Percentiles rank a stretch among this genome's conserved stretches.
phyloP scores from a whole-genome alignment of 2,797 vertebrate genomes.

The Pseudopleuronectes americanus region DNA sequence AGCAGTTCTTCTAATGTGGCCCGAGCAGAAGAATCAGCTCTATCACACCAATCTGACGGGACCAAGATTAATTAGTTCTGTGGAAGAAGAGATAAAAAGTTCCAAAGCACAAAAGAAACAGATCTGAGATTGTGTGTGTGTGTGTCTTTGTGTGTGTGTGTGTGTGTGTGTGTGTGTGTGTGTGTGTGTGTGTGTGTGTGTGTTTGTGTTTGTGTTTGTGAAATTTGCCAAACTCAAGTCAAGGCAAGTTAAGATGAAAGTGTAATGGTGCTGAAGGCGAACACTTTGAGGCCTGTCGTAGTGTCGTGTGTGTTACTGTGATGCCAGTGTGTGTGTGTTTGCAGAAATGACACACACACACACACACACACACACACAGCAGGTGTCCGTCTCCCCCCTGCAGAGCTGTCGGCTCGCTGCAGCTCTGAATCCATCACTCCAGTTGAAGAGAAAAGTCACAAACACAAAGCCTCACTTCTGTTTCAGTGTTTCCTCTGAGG shows the following conservation, averaged over 20 bases:
- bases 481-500: too few relatives aligned
- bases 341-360: not conserved
- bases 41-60: not conserved
- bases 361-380: conserved; percentile 7
- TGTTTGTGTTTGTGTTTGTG: not conserved
- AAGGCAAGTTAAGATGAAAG: conserved; percentile 10
- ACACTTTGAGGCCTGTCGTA: not conserved
- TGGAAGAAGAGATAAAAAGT: not conserved
- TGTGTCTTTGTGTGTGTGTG: conserved; percentile 5
- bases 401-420: conserved; percentile 3
- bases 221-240: conserved; percentile 1
- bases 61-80: conserved; percentile 21
- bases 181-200: not conserved
- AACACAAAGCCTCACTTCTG: not conserved
- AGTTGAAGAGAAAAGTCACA: conserved; percentile 10
- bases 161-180: not conserved
- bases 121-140: not conserved
- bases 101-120: conserved; percentile 1
- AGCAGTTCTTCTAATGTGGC: too few relatives aligned
- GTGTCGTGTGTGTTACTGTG: not conserved
- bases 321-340: not conserved
- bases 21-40: not conserved
- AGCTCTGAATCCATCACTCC: conserved; percentile 19
- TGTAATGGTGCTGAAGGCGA: not conserved
- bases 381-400: not conserved